Percentiles rank a stretch among this genome's conserved stretches.
Conservation (phyloP, 2,113 vertebrate species). For the Anhinga rufa region DNA sequence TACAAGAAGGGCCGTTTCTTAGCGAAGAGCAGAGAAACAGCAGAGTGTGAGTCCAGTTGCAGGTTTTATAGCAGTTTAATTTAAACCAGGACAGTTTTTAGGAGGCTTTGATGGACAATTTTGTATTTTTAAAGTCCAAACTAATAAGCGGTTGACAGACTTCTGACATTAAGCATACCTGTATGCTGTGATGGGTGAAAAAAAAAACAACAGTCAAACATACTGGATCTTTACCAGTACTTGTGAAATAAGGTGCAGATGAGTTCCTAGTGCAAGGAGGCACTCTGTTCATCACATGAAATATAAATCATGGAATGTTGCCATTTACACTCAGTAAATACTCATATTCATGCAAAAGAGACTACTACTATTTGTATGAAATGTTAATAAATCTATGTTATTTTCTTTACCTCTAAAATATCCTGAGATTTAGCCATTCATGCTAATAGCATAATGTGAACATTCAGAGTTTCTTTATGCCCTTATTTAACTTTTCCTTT, state of each 20-base stretch:
- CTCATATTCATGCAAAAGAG: not conserved
- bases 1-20: not conserved
- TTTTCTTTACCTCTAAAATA: not conserved
- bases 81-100: not conserved
- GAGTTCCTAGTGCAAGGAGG: not conserved
- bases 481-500: not conserved
- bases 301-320: not conserved
- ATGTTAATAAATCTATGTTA: not conserved
- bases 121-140: not conserved
- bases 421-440: not conserved
- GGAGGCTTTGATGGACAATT: not conserved
- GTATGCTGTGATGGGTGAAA: not conserved
- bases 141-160: not conserved
- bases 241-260: not conserved
- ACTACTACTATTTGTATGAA: not conserved
- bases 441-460: not conserved
- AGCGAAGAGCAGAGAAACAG: not conserved
- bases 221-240: no score
- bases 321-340: not conserved
- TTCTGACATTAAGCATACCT: not conserved
- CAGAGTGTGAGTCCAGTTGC: not conserved
- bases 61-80: not conserved
- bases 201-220: fast-evolving
- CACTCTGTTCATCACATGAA: not conserved
- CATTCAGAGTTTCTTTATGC: not conserved